Conservation (phyloP, 2,113 vertebrate genomes). For the Urocitellus parryii region DNA sequence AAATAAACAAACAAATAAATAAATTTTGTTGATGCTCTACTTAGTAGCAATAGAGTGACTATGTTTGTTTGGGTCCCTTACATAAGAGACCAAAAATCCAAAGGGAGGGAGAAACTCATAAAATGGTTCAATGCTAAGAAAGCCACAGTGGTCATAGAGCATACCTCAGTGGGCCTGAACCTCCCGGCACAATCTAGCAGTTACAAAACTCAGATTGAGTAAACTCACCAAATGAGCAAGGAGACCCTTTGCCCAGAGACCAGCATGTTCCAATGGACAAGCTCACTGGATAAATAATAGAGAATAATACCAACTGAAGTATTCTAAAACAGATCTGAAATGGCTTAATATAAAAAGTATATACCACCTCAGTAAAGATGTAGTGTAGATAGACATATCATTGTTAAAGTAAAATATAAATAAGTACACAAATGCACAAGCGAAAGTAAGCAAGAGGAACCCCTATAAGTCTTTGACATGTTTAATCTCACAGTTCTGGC, state of each 20-base stretch:
- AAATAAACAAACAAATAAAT: not conserved
- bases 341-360: slow-evolving; percentile 43
- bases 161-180: not conserved
- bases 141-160: not conserved
- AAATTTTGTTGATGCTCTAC: not conserved
- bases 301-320: slow-evolving; percentile 21
- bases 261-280: not conserved
- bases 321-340: slow-evolving; percentile 29
- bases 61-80: not conserved
- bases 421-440: not conserved
- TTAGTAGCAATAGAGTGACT: not conserved
- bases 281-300: slow-evolving; percentile 28
- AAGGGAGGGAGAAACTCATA: not conserved
- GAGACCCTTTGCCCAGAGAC: not conserved
- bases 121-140: not conserved
- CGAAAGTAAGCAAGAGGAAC: slow-evolving; percentile 55
- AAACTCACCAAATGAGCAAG: not conserved
- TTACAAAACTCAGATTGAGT: not conserved
- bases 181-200: not conserved
- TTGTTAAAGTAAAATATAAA: slow-evolving; percentile 27
- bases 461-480: slow-evolving; percentile 4
- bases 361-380: not conserved
- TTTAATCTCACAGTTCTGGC: slow-evolving; percentile 27
- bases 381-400: slow-evolving; percentile 14
- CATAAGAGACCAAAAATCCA: slow-evolving; percentile 19